Evolutionary conservation across 2,888 invertebrate genomes (phyloP).

Genomic region (Hypena proboscidalis): DNA sequence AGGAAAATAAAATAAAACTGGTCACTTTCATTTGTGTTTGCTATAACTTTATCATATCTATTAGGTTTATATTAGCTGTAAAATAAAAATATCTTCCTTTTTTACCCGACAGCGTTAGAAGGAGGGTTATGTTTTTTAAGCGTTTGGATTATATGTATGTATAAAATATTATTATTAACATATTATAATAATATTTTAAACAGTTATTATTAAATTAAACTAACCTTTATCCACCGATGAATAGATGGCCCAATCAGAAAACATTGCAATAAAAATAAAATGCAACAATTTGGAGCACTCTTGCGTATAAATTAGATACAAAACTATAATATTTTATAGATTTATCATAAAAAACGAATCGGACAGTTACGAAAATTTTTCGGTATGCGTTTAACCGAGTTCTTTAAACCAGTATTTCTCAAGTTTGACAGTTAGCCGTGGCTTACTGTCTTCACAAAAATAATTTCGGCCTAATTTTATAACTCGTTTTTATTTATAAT

Average conservation of each 20-base stretch:
- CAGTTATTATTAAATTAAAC: too few species aligned
- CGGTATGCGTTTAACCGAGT: constrained; percentile 4
- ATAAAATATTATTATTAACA: too few species aligned
- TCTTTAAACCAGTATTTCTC: constrained; percentile 2
- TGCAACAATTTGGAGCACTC: not conserved
- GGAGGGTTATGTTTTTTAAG: too few species aligned
- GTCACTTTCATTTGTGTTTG: too few species aligned
- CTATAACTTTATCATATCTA: too few species aligned
- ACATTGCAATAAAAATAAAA: constrained; percentile 4
- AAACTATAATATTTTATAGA: constrained; percentile 2
- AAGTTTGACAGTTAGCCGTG: not conserved
- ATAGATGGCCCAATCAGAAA: constrained; percentile 1
- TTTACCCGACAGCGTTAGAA: too few species aligned
- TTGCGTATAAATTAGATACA: not conserved
- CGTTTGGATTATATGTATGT: too few species aligned
- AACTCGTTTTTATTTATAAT: not conserved
- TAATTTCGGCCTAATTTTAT: not conserved
- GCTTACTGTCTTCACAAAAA: constrained; percentile 10
- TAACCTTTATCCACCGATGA: too few species aligned
- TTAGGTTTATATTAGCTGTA: too few species aligned
- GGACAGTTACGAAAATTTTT: constrained; percentile 6
- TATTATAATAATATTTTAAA: too few species aligned
- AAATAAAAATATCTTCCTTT: too few species aligned
- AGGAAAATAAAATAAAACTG: too few species aligned
- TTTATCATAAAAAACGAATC: not conserved